Conservation (phyloP, 2,888 invertebrate species). For the Metellina segmentata region DNA sequence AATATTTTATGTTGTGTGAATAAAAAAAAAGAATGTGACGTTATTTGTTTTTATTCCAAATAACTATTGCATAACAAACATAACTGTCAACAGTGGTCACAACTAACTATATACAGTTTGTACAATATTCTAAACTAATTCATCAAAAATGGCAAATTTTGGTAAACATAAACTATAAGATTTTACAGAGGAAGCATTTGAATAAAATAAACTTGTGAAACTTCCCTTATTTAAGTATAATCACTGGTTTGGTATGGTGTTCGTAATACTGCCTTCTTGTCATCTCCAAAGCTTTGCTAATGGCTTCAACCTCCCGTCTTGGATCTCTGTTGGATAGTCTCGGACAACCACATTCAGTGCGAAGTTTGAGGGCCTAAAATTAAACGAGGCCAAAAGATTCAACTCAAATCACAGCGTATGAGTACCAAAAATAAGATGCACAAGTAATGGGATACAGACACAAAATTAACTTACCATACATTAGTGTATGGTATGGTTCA, state of each 20-base stretch:
- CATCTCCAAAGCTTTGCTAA: conserved; percentile 72
- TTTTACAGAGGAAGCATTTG: conserved; percentile 3
- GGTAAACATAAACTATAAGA: background rate
- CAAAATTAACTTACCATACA: background rate
- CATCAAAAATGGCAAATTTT: background rate
- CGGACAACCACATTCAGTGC: conserved; percentile 79
- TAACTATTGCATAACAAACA: background rate
- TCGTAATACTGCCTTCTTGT: conserved; percentile 44
- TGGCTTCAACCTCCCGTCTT: conserved; percentile 76
- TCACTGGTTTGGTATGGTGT: conserved; percentile 37
- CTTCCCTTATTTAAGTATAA: conserved; percentile 12
- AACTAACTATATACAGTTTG: too few relatives aligned
- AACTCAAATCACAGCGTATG: too few relatives aligned
- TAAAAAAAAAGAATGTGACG: background rate
- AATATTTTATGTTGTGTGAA: background rate
- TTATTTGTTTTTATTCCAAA: background rate
- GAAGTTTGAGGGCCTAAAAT: conserved; percentile 79
- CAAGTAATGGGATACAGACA: background rate
- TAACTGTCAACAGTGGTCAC: background rate
- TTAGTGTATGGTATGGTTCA: too few relatives aligned
- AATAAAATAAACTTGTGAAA: background rate
- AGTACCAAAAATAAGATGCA: too few relatives aligned
- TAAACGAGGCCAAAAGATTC: background rate
- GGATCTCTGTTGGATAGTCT: conserved; percentile 79
- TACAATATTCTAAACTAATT: too few relatives aligned